A percentile compares a stretch with the other conserved stretches of the same genome.
Conservation (phyloP, 1,140 invertebrate genomes). For the Eurosta solidaginis region DNA sequence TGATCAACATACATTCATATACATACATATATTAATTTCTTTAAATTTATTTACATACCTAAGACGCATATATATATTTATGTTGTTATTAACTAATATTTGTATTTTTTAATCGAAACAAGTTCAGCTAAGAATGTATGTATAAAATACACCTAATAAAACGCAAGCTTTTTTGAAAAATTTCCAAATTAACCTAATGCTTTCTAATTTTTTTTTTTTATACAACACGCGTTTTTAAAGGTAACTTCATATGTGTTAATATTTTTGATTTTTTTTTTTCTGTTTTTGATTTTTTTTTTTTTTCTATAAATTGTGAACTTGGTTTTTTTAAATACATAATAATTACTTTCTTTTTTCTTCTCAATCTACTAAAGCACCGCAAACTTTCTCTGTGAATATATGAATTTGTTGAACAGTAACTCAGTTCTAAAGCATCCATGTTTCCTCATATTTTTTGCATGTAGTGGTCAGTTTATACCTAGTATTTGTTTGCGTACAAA, state of each 20-base stretch:
- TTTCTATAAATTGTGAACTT: not conserved
- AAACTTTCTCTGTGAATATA: not conserved
- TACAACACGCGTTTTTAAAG: not conserved
- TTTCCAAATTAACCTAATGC: not conserved
- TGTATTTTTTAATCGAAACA: not conserved
- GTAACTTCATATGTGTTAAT: not conserved
- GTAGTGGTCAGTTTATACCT: too few species aligned
- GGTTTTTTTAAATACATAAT: not conserved
- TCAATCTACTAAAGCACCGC: slow-evolving; percentile 4
- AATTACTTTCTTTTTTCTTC: not conserved
- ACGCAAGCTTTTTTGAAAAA: not conserved
- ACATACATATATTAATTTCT: not conserved
- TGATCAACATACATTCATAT: not conserved
- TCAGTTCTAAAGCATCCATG: not conserved
- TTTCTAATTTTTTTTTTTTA: not conserved
- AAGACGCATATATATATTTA: not conserved
- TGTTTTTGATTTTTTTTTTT: not conserved
- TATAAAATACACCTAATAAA: slow-evolving; percentile 10
- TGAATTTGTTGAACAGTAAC: not conserved
- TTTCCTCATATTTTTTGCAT: too few species aligned
- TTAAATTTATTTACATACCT: not conserved
- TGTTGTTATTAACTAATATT: not conserved
- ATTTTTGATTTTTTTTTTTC: too few species aligned
- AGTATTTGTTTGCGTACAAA: too few species aligned
- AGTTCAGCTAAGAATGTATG: not conserved